Conservation (phyloP, 1,140 invertebrate species). For the Drusus annulatus region DNA sequence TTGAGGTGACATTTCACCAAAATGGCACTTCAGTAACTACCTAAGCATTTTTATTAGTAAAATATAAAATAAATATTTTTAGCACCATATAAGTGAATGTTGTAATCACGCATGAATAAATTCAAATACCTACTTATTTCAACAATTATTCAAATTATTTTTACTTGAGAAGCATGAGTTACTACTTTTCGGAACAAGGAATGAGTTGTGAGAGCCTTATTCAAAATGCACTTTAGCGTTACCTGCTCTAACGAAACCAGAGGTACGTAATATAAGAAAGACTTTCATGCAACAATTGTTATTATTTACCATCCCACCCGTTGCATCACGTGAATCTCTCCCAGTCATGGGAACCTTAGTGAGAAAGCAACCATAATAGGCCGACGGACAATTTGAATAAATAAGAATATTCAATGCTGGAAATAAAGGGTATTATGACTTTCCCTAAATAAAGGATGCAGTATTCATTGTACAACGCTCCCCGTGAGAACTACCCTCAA, state of each 20-base stretch:
- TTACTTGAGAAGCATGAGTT: neutral
- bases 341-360: constrained; percentile 43
- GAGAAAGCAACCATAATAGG: constrained; percentile 28
- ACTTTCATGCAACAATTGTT: neutral
- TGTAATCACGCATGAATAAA: too few relatives aligned
- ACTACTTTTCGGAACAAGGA: neutral
- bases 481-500: neutral
- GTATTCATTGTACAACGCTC: constrained; percentile 27
- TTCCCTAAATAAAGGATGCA: constrained; percentile 38
- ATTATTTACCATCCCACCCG: constrained; percentile 17
- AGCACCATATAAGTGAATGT: too few relatives aligned
- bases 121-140: neutral
- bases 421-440: constrained; percentile 50
- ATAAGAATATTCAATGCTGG: constrained; percentile 42
- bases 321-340: constrained; percentile 30
- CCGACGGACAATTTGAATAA: neutral
- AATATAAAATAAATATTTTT: too few relatives aligned
- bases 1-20: too few relatives aligned
- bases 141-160: neutral
- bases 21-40: too few relatives aligned
- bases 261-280: constrained; percentile 22
- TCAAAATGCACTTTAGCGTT: constrained; percentile 35
- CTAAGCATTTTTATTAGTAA: too few relatives aligned
- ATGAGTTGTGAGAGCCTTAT: constrained; percentile 3
- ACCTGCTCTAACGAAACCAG: constrained; percentile 13